Evolutionary conservation across 2,888 invertebrate species (phyloP).

Genomic region (Acanthosepion lycidas): DNA sequence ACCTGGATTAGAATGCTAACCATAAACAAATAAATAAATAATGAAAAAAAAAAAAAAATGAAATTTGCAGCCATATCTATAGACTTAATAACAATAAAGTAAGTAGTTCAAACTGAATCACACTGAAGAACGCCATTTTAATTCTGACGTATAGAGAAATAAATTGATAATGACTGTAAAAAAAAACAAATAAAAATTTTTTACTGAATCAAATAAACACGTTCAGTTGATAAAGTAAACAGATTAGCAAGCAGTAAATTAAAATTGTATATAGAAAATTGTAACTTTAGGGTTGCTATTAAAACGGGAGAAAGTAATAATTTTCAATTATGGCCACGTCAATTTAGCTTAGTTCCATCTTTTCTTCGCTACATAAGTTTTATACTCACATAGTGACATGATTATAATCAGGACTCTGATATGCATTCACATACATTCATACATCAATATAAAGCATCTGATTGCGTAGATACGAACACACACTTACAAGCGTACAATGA

Average conservation of each 20-base stretch:
- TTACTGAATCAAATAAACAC: neutral
- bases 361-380: neutral
- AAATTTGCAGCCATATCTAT: neutral
- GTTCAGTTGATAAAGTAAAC: neutral
- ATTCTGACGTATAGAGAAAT: neutral
- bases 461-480: neutral
- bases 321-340: neutral
- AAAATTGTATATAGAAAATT: neutral
- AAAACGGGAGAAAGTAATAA: slow-evolving; percentile 17
- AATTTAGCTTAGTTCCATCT: neutral
- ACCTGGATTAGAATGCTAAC: neutral
- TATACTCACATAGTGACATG: neutral
- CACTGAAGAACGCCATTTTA: neutral
- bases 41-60: neutral
- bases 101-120: neutral
- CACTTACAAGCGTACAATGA: neutral
- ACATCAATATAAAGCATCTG: neutral
- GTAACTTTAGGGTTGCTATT: neutral
- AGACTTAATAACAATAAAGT: neutral
- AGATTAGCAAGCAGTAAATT: neutral
- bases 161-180: neutral
- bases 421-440: neutral
- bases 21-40: too few relatives aligned
- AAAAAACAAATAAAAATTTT: neutral
- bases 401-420: neutral